These are phyloP conservation scores for Argynnis bischoffii DNA, from an alignment of 2,888 invertebrate species.

Conservation along the genomic window DNA sequence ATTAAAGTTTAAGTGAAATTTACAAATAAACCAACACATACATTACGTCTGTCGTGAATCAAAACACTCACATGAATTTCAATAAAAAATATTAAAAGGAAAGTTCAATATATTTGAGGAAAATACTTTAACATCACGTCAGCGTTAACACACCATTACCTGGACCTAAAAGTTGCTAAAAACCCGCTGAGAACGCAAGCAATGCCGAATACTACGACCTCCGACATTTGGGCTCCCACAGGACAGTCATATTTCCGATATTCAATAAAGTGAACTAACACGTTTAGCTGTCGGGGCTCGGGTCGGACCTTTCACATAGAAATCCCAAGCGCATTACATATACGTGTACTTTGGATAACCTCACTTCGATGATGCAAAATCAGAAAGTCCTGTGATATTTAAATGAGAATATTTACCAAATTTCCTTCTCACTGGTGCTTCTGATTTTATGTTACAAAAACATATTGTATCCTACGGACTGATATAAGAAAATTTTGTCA, in stretches of 20 bases:
- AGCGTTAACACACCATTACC: slow-evolving; percentile 56
- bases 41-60: background rate
- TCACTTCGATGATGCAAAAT: slow-evolving; percentile 50
- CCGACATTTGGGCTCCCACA: slow-evolving; percentile 57
- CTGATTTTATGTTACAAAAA: background rate
- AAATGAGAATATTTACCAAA: slow-evolving; percentile 50
- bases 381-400: slow-evolving; percentile 54
- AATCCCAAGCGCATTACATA: slow-evolving; percentile 66
- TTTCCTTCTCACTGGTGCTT: background rate
- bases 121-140: slow-evolving; percentile 38
- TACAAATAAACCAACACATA: background rate
- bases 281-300: slow-evolving; percentile 58
- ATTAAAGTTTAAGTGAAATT: background rate
- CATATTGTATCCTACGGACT: background rate
- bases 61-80: background rate
- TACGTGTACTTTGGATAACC: slow-evolving; percentile 46
- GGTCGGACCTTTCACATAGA: slow-evolving; percentile 57
- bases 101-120: slow-evolving; percentile 13
- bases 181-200: slow-evolving; percentile 65
- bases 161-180: slow-evolving; percentile 54
- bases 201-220: slow-evolving; percentile 54
- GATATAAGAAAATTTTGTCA: background rate
- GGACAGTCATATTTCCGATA: slow-evolving; percentile 70
- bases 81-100: slow-evolving; percentile 10
- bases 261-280: slow-evolving; percentile 75